Percentiles rank a stretch among this genome's conserved stretches.
phyloP scores from a whole-genome alignment of 2,797 vertebrate species.

The Siniperca scherzeri region DNA sequence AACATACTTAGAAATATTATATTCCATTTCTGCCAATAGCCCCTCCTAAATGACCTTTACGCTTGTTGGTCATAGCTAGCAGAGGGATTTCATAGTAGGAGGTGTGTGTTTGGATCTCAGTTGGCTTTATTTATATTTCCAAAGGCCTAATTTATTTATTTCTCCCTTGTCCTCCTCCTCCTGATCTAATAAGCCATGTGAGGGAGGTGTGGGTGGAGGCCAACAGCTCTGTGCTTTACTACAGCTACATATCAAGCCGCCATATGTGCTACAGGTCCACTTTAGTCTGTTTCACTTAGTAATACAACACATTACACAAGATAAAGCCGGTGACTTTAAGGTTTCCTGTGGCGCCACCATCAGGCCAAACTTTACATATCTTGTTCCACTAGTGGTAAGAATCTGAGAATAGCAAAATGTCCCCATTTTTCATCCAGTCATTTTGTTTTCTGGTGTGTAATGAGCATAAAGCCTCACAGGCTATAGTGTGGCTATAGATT shows the following conservation, averaged over 20 bases:
- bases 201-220: constrained; percentile 23
- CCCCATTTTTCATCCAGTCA: constrained; percentile 5
- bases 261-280: neutral
- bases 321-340: neutral
- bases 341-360: constrained; percentile 19
- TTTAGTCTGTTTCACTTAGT: constrained; percentile 26
- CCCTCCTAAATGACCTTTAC: too few species aligned
- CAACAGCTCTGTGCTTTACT: constrained; percentile 7
- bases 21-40: too few species aligned
- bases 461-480: constrained; percentile 35
- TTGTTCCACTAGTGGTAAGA: neutral
- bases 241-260: neutral
- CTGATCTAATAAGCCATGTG: constrained; percentile 31
- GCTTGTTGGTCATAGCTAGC: constrained; percentile 16
- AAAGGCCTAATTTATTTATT: constrained; percentile 26
- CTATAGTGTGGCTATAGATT: constrained; percentile 28
- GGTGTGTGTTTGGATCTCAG: constrained; percentile 15
- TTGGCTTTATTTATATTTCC: constrained; percentile 4
- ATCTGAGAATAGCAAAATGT: constrained; percentile 21
- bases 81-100: constrained; percentile 6
- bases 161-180: constrained; percentile 10
- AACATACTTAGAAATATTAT: too few species aligned
- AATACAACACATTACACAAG: neutral
- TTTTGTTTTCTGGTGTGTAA: constrained; percentile 35
- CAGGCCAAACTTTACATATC: neutral